phyloP scores from a whole-genome alignment of 2,888 invertebrate species.

The Xestobium rufovillosum region DNA sequence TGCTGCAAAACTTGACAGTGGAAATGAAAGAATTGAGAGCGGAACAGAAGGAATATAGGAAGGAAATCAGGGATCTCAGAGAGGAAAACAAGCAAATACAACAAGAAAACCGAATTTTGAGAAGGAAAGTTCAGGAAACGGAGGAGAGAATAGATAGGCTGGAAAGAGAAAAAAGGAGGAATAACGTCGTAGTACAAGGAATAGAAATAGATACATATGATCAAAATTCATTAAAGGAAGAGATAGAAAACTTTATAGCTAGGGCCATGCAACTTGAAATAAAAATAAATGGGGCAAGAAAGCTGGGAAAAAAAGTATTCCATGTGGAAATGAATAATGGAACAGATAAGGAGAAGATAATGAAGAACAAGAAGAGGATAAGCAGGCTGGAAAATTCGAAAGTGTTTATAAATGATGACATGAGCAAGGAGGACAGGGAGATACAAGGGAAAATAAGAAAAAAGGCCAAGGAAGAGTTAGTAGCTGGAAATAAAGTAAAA shows the following conservation, averaged over 20 bases:
- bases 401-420: too few species aligned
- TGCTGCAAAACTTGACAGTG: too few species aligned
- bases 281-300: constrained; percentile 1
- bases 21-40: too few species aligned
- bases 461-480: too few species aligned
- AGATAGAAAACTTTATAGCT: constrained; percentile 8
- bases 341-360: constrained; percentile 3
- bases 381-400: too few species aligned
- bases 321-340: constrained; percentile 1
- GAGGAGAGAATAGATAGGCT: too few species aligned
- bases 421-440: too few species aligned
- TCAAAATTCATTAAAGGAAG: constrained; percentile 3
- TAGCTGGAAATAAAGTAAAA: constrained; percentile 3
- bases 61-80: too few species aligned
- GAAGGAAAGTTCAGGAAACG: not conserved
- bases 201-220: too few species aligned
- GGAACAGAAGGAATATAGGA: too few species aligned
- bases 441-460: constrained; percentile 4
- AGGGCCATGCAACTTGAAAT: constrained; percentile 1
- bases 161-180: constrained; percentile 7
- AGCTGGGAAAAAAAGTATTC: constrained; percentile 3
- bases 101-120: too few species aligned
- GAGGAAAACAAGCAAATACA: too few species aligned
- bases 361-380: constrained; percentile 4
- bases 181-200: constrained; percentile 5